A percentile compares a stretch with the other conserved stretches of the same genome.
phyloP scores from a whole-genome alignment of 2,113 vertebrate species.

The Pseudolaguvia tuberculata region DNA sequence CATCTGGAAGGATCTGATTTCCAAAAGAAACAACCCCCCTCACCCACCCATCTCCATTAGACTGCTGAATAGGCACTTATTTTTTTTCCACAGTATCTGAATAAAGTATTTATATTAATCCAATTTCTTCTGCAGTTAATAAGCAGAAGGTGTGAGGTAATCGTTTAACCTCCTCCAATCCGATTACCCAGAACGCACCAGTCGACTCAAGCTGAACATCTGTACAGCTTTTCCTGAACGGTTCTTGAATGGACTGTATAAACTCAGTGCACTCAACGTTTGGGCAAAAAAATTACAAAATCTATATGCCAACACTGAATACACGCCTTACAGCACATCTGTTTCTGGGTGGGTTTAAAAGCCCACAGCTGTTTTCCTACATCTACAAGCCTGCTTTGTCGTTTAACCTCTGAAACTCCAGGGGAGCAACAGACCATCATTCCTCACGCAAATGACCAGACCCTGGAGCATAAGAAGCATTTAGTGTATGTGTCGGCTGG shows the following conservation, averaged over 20 bases:
- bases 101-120: constrained; percentile 7
- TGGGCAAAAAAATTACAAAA: constrained; percentile 30
- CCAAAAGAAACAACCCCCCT: neutral
- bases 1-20: neutral
- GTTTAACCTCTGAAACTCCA: constrained; percentile 9
- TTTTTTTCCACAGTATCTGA: neutral
- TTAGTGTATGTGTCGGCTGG: neutral
- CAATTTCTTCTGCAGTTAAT: neutral
- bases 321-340: constrained; percentile 62
- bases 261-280: constrained; percentile 36
- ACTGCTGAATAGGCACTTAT: constrained; percentile 28
- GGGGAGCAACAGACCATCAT: constrained; percentile 11
- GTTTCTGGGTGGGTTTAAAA: constrained; percentile 55
- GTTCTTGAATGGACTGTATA: constrained; percentile 32
- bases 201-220: constrained; percentile 35
- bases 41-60: neutral
- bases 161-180: neutral
- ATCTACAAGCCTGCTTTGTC: constrained; percentile 5
- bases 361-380: constrained; percentile 66
- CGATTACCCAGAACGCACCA: neutral
- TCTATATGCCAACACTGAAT: constrained; percentile 58
- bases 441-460: neutral
- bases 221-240: constrained; percentile 59
- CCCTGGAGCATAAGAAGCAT: neutral
- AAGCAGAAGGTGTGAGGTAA: neutral